Percentiles rank a stretch among this genome's conserved stretches.
Conservation (phyloP, 2,113 vertebrate species). For the Lepisosteus oculatus region DNA sequence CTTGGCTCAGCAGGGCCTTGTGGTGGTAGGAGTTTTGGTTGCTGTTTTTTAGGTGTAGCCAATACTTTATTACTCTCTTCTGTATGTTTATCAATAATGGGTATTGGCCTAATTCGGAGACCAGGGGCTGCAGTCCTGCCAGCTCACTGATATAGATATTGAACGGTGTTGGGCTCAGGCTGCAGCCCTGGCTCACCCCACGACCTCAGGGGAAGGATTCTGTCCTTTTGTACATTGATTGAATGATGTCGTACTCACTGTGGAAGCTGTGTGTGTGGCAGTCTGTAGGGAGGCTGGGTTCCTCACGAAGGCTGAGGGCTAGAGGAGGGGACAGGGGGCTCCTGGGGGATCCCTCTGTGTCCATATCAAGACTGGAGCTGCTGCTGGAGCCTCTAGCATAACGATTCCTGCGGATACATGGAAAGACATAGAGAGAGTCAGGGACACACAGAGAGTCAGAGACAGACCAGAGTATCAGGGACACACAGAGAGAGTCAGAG, state of each 20-base stretch:
- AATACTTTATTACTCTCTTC: too few relatives aligned
- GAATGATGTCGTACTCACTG: constrained; percentile 35
- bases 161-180: too few relatives aligned
- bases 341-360: constrained; percentile 21
- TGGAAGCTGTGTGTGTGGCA: constrained; percentile 56
- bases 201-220: too few relatives aligned
- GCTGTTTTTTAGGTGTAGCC: too few relatives aligned
- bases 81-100: too few relatives aligned
- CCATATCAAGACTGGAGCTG: constrained; percentile 36
- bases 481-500: not conserved
- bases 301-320: constrained; percentile 24
- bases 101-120: too few relatives aligned
- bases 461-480: not conserved
- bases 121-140: too few relatives aligned
- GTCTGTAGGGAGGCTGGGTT: constrained; percentile 42
- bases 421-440: not conserved
- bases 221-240: too few relatives aligned
- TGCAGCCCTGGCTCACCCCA: too few relatives aligned
- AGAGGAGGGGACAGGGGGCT: constrained; percentile 26
- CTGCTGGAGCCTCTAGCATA: constrained; percentile 29
- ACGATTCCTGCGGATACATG: constrained; percentile 28
- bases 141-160: too few relatives aligned
- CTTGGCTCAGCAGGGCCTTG: too few relatives aligned
- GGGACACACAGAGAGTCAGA: not conserved
- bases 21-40: too few relatives aligned